Conservation (phyloP, 2,797 vertebrate species). For the Eutrigla gurnardus region DNA sequence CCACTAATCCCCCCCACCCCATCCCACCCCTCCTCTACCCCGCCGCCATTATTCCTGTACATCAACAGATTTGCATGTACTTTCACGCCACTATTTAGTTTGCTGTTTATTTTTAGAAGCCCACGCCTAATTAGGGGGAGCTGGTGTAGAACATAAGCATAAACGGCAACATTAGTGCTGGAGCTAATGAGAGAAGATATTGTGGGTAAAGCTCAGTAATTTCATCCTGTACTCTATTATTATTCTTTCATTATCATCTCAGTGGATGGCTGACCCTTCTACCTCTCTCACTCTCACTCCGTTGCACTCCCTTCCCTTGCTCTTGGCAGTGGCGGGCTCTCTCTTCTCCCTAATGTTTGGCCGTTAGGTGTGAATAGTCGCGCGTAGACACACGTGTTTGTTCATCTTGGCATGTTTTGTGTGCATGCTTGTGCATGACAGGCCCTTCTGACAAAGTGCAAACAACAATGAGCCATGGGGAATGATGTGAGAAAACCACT, state of each 20-base stretch:
- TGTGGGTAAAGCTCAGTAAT: slow-evolving; percentile 83
- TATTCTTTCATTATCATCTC: slow-evolving; percentile 84
- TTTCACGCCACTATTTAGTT: slow-evolving; percentile 83
- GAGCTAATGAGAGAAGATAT: slow-evolving; percentile 84
- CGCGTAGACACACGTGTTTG: slow-evolving; percentile 28
- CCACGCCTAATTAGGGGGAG: slow-evolving; percentile 85
- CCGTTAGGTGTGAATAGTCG: slow-evolving; percentile 25
- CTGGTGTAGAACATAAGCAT: slow-evolving; percentile 84
- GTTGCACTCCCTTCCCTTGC: slow-evolving; percentile 30
- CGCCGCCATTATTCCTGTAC: slow-evolving; percentile 82
- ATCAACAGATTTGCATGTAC: slow-evolving; percentile 85
- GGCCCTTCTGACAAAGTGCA: slow-evolving; percentile 48
- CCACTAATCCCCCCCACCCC: slow-evolving; percentile 73
- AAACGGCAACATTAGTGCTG: slow-evolving; percentile 83
- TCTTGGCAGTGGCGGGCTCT: slow-evolving; percentile 35
- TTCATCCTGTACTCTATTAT: slow-evolving; percentile 81
- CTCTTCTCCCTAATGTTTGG: slow-evolving; percentile 11
- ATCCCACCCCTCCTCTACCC: slow-evolving; percentile 54
- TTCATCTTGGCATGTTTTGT: slow-evolving; percentile 24
- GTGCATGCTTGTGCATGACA: slow-evolving; percentile 29
- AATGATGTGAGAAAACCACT: slow-evolving; percentile 65
- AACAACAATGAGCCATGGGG: slow-evolving; percentile 63
- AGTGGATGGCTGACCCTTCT: slow-evolving; percentile 78
- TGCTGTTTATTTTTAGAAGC: slow-evolving; percentile 85
- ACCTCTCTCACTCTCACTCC: slow-evolving; percentile 45